Evolutionary conservation across 2,888 invertebrate species (phyloP).

Genomic region (Horisme vitalbata): DNA sequence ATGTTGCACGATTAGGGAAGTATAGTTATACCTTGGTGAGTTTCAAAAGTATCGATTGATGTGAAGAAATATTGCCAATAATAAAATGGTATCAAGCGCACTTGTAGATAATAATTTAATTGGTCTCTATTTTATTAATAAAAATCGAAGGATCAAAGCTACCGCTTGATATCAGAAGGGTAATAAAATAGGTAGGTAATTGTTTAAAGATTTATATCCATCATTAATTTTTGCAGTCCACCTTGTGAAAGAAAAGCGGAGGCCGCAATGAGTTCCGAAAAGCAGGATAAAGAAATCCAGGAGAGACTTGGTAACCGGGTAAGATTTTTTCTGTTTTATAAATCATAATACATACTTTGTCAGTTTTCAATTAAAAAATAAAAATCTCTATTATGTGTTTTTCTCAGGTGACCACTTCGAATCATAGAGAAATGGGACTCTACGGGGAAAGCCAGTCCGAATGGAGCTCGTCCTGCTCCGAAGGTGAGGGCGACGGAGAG

Average conservation of each 20-base stretch:
- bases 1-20: too few relatives aligned
- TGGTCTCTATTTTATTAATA: neutral
- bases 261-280: constrained; percentile 52
- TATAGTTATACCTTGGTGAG: too few relatives aligned
- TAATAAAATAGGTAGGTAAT: neutral
- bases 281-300: constrained; percentile 62
- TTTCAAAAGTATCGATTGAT: too few relatives aligned
- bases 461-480: constrained; percentile 87
- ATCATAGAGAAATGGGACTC: constrained; percentile 69
- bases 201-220: neutral
- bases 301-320: constrained; percentile 72
- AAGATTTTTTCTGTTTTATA: constrained; percentile 20
- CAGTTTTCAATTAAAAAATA: neutral
- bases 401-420: constrained; percentile 61
- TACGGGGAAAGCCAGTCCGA: constrained; percentile 90
- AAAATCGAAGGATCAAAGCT: neutral
- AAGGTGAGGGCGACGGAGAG: constrained; percentile 77
- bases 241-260: constrained; percentile 58
- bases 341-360: too few relatives aligned
- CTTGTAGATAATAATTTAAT: neutral
- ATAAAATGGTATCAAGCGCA: neutral
- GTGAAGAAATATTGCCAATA: neutral
- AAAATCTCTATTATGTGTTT: neutral
- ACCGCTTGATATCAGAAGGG: neutral
- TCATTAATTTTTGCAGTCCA: constrained; percentile 43